Base-by-base conservation (phyloP, 2,888 invertebrate species). In the Margaritifera margaritifera region DNA sequence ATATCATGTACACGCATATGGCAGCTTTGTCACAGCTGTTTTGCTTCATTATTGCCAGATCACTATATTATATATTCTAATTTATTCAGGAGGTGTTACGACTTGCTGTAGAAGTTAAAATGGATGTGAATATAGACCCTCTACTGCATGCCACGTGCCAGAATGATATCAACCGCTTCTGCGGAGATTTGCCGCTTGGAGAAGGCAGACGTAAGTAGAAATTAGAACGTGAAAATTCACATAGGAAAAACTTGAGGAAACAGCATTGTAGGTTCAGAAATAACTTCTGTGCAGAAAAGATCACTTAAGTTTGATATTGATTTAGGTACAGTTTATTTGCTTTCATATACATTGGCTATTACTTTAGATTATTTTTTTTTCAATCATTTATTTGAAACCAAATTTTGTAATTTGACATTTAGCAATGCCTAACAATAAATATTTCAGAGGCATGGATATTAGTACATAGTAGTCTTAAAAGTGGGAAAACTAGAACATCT, bases 41-140 rank as follows among this genome's bases (percentile, higher is more conserved):
- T 42, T 11, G 15, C 15, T 42, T 42, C 42, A 42, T 42, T 42
- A 42, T 42, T 42, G 11, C 42, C 11, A 11, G 42, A 42, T 42
- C 18, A 58, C 20, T 25, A 2, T 51, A 19, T 25, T 20, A 20
- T 52, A 24, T 63, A 52, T 42, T 25, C 19, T 52, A 20, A 60
- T 22, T 65, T 25, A 71, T 75, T 15, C 74, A 94, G 73, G 96
- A 97, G 91, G 94, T 99, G 25, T 96, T 96, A 0, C 94, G 94
- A 81, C 92, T 97, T 73, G 95, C 98, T 77, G 95, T 96, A 84
- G 91, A 92, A 80, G 94, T 95, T 0, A 94, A 95, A 87, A 95
- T 96, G 0, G 99, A 99, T 89, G 96, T 99, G 75, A 95, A 98
- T 80, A 95, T 96, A 1, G 99, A 99, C 91, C 98, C 98, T 0